Percentiles rank a stretch among this genome's conserved stretches.
Conservation (phyloP, 2,888 invertebrate species). For the Harpalus rubripes region DNA sequence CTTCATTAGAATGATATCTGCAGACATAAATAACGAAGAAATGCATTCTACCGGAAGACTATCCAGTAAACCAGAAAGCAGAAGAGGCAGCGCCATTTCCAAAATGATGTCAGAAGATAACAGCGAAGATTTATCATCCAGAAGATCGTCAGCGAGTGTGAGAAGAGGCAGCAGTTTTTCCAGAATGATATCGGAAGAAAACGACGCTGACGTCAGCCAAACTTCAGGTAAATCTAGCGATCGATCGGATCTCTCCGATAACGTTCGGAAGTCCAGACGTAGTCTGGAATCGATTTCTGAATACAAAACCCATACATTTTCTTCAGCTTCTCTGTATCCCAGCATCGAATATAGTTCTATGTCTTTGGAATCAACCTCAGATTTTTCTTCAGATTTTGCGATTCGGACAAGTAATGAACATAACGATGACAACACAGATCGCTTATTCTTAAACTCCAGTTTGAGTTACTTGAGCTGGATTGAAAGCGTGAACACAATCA, state of each 20-base stretch:
- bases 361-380: constrained; percentile 74
- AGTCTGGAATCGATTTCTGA: constrained; percentile 77
- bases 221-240: constrained; percentile 50
- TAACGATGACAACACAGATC: constrained; percentile 70
- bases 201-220: constrained; percentile 43
- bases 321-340: constrained; percentile 72
- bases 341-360: constrained; percentile 71
- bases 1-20: constrained; percentile 62
- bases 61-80: constrained; percentile 37
- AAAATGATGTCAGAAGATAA: constrained; percentile 58
- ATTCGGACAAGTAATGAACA: constrained; percentile 71
- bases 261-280: constrained; percentile 72
- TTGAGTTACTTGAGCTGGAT: constrained; percentile 77
- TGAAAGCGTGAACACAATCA: constrained; percentile 74
- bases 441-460: constrained; percentile 74
- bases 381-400: constrained; percentile 74
- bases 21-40: constrained; percentile 56
- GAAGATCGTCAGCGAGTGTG: constrained; percentile 52
- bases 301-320: constrained; percentile 74
- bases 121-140: constrained; percentile 45
- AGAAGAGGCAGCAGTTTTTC: constrained; percentile 60
- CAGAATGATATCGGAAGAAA: constrained; percentile 61
- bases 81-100: constrained; percentile 51
- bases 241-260: constrained; percentile 60
- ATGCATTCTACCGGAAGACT: constrained; percentile 58